Base-by-base conservation (phyloP, 2,797 vertebrate genomes). In the Florisuga fusca region DNA sequence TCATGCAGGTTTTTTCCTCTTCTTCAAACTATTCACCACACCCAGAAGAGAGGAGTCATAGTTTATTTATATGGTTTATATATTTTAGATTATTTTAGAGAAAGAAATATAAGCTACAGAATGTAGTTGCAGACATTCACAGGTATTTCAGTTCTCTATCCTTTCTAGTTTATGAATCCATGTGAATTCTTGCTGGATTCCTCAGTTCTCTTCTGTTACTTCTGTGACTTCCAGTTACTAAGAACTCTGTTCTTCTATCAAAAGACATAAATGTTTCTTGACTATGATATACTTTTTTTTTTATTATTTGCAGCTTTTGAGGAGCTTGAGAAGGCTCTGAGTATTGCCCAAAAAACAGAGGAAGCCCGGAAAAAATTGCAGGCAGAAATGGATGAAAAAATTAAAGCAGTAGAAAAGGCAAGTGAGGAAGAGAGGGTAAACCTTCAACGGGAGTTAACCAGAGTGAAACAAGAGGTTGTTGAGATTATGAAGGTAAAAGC, bases 381-480 rank as follows among this genome's bases (percentile, higher is more conserved):
- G 97, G 97, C 97, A 97, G 98, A 99, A 97, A 98, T 99, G 98
- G 99, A 99, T 66, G 98, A 98, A 91, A 98, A 98, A 96, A 97
- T 99, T 74, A 99, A 98, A 97, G 98, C 98, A 73, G 97, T 99
- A 50, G 99, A 99, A 96, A 98, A 95, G 77, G 97, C 98, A 72
- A 97, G 97, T 48, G 99, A 99, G 94, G 99, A 99, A 75, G 99
- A 99, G 92, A 98, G 99, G 82, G 96, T 97, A 96, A 98, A 93
- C 95, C 98, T 99, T 93, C 99, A 99, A 78, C 98, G 98, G 85
- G 98, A 99, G 67, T 98, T 99, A 81, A 98, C 98, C 78, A 98
- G 98, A 75, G 98, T 99, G 93, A 99, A 99, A 95, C 99, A 99
- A 97, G 99, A 99, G 87, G 99, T 99, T 50, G 98, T 98, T 94